These are phyloP conservation scores for Thamnophis sirtalis DNA, from an alignment of 2,113 vertebrate species.

Conservation along the genomic window DNA sequence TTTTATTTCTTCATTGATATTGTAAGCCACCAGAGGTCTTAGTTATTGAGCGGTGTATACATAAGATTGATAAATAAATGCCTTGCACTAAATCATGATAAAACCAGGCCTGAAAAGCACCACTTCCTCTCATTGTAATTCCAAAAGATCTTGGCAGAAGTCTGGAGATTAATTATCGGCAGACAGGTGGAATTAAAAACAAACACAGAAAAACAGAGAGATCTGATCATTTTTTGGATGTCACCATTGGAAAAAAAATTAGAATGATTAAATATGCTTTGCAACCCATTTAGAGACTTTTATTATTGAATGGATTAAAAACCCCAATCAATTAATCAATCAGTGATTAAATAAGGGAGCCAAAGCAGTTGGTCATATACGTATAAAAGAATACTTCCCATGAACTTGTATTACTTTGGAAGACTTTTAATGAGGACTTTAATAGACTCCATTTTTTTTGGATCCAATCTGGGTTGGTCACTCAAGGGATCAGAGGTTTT, in stretches of 20 bases:
- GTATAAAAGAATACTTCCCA: conserved; percentile 46
- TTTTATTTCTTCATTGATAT: neutral
- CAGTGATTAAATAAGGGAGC: neutral
- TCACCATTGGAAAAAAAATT: neutral
- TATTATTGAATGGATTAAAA: neutral
- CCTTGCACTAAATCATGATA: neutral
- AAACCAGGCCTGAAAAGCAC: neutral
- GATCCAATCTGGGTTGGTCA: neutral
- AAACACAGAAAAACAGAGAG: conserved; percentile 14
- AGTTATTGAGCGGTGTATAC: neutral
- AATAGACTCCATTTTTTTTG: conserved; percentile 36
- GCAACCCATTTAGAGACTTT: neutral
- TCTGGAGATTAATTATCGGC: neutral
- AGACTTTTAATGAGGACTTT: neutral
- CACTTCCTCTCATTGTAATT: neutral
- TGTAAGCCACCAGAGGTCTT: neutral
- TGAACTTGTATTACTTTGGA: conserved; percentile 44
- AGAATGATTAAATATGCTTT: conserved; percentile 37
- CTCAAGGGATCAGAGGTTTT: neutral
- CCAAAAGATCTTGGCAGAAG: neutral
- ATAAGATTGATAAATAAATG: neutral
- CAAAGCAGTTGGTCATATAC: conserved; percentile 42
- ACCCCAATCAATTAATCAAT: neutral
- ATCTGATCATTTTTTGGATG: conserved; percentile 14
- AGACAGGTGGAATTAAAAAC: neutral